These are phyloP conservation scores for Planiliza haematocheilus DNA, from an alignment of 2,113 vertebrate genomes.

Conservation along the genomic window DNA sequence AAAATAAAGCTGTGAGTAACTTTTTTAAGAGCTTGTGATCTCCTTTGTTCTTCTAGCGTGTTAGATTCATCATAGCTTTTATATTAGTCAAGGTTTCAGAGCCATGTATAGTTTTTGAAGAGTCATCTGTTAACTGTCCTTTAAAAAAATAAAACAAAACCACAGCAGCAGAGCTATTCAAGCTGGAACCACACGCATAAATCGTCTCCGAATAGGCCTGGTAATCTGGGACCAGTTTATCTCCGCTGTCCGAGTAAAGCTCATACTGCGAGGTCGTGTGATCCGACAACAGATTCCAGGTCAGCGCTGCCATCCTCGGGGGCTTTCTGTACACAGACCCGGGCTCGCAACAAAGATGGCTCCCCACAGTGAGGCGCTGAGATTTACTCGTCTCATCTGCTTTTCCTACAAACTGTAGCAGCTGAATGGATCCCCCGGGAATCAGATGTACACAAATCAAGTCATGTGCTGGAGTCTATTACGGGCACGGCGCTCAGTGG, in stretches of 20 bases:
- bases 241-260: constrained; percentile 47
- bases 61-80: background rate
- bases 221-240: constrained; percentile 50
- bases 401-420: constrained; percentile 76
- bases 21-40: background rate
- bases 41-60: background rate
- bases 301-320: constrained; percentile 29
- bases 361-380: constrained; percentile 69
- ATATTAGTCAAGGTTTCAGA: background rate
- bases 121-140: constrained; percentile 24
- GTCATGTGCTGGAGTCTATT: constrained; percentile 66
- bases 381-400: constrained; percentile 84
- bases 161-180: constrained; percentile 14
- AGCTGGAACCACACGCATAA: constrained; percentile 35
- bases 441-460: constrained; percentile 72
- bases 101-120: no score
- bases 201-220: constrained; percentile 36
- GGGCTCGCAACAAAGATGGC: constrained; percentile 67
- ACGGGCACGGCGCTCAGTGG: constrained; percentile 46
- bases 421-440: constrained; percentile 69
- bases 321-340: constrained; percentile 49
- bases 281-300: constrained; percentile 42
- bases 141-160: background rate
- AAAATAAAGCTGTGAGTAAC: no score
- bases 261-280: constrained; percentile 50